A percentile compares a stretch with the other conserved stretches of the same genome.
These are phyloP conservation scores for Megaptera novaeangliae DNA, from an alignment of 2,113 vertebrate genomes.

Conservation along the genomic window DNA sequence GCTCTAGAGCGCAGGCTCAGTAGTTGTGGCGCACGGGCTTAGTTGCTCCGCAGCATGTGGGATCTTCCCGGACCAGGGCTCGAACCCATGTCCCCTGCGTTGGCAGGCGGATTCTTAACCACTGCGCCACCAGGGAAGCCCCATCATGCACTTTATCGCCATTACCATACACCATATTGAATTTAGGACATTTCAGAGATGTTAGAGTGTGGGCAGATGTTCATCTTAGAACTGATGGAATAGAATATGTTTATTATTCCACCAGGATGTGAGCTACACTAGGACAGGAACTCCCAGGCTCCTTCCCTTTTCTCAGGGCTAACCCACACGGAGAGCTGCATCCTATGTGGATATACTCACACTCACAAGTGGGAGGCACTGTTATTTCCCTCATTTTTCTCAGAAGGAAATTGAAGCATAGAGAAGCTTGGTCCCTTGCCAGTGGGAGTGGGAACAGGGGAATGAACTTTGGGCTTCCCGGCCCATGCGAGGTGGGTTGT, in stretches of 20 bases:
- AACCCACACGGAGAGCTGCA: background rate
- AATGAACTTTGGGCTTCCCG: constrained; percentile 19
- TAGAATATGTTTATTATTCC: background rate
- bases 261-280: background rate
- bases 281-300: background rate
- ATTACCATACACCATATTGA: background rate
- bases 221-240: background rate
- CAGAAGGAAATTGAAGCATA: background rate
- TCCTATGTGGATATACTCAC: background rate
- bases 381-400: background rate
- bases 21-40: too few relatives aligned
- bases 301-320: background rate
- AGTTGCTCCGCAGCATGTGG: too few relatives aligned
- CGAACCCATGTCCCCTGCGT: too few relatives aligned
- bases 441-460: background rate
- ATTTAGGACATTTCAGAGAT: background rate
- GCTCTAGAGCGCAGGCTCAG: too few relatives aligned
- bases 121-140: background rate
- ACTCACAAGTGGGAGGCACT: background rate
- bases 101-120: too few relatives aligned
- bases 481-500: constrained; percentile 74
- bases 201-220: background rate
- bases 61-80: too few relatives aligned
- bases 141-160: background rate
- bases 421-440: background rate